Evolutionary conservation across 2,797 vertebrate species (phyloP), one percentile per base, ranked within the genome.

Genomic region (Pseudotriccus pelzelni): DNA sequence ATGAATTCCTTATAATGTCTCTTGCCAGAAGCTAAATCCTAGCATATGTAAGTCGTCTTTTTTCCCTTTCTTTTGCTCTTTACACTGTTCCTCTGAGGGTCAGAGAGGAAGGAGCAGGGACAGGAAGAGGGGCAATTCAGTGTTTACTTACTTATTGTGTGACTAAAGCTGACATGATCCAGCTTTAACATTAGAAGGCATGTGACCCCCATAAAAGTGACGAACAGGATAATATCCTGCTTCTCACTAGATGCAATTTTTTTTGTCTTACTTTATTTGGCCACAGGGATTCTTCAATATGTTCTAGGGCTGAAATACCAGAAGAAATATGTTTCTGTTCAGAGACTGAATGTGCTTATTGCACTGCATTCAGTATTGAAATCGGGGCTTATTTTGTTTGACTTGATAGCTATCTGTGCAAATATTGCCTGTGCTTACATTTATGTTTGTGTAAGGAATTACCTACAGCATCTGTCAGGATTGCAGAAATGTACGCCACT

Each of bases 1-100:
- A 97, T 97, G 66, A 97, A 98, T 98, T 98, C 97, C 96, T 97
- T 95, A 94, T 74, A 94, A 89, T 66, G 96, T 95, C 94, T 85
- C 92, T 97, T 97, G 97, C 97, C 97, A 98, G 96, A 96, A 97
- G 95, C 92, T 87, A 97, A 96, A 97, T 95, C 93, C 91, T 91
- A 97, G 74, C 96, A 96, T 96, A 97, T 94, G 84, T 81, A 93
- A 92, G 84, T 67, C 3, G 2, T 80, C 81, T 85, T 87, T 73
- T 66, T 78, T n/a, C 24, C 44, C 52, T 56, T 58, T 66, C 84
- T 90, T 85, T 84, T 27, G 4, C 70, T 84, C 67, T 69, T 80
- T 83, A 59, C 64, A 36, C 62, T 85, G 43, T 56, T 95, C 70
- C 94, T 96, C 92, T 55, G 95, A 87, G 91, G 95, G 94, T 75